phyloP scores from a whole-genome alignment of 2,113 vertebrate species.

The Nesoenas mayeri region DNA sequence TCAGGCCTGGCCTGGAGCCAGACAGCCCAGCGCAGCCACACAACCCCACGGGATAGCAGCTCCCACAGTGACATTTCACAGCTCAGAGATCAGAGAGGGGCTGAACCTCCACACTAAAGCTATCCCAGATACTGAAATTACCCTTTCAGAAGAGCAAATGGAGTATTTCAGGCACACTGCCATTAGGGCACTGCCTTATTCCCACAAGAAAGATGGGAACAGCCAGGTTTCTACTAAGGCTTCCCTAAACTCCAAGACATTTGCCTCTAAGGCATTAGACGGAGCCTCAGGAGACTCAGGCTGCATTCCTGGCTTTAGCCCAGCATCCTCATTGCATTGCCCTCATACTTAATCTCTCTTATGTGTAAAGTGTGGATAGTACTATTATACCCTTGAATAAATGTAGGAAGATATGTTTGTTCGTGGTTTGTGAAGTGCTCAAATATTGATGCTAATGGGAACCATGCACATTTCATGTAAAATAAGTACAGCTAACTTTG shows the following conservation, averaged over 20 bases:
- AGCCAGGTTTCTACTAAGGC: background rate
- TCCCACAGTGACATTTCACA: background rate
- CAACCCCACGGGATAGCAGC: background rate
- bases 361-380: background rate
- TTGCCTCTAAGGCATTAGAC: background rate
- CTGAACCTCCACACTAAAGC: background rate
- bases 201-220: background rate
- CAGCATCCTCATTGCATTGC: background rate
- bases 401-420: background rate
- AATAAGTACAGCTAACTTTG: background rate
- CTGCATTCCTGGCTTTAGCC: background rate
- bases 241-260: background rate
- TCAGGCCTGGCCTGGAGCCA: background rate
- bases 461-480: background rate
- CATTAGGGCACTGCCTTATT: background rate
- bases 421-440: background rate
- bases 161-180: background rate
- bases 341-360: background rate
- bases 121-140: background rate
- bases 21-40: rapidly evolving
- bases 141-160: background rate
- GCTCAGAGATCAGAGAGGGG: background rate
- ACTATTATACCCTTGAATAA: background rate
- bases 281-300: background rate
- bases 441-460: constrained; percentile 8